Base-by-base conservation (phyloP, 2,113 vertebrate species). In the Archilochus colubris region DNA sequence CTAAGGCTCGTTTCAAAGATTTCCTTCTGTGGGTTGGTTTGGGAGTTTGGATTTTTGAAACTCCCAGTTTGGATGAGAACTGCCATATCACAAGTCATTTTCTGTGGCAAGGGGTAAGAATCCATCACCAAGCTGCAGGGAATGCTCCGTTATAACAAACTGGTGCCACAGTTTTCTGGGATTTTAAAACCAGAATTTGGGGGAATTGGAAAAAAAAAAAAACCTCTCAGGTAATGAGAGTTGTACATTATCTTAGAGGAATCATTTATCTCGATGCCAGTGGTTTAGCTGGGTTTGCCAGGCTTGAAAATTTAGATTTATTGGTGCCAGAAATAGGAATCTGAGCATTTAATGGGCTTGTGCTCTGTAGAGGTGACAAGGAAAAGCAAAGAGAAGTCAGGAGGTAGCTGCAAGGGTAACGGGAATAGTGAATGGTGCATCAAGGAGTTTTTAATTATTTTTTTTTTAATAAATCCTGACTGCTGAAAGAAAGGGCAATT, bases 221-320 rank as follows among this genome's bases (percentile, higher is more conserved):
- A 59, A 75, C 91, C 88, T 57, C 86, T 88, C 50, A 43, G 89
- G 69, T 97, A 97, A 98, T 95, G 95, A 92, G 84, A 62, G 54
- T 74, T 94, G 95, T 93, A 88, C 79, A 12, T 97, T 98, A 95
- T 95, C 83, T 66, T 21, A 21, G 86, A 95, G 79, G 87, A 97
- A 97, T 98, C 97, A 97, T 98, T 97, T 97, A 97, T 98, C 97
- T 98, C 97, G 58, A 44, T 91, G 97, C 97, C 96, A 94, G 82
- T 96, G 94, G 91, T 96, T 97, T 97, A 97, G 83, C 91, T 48
- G 67, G 61, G 88, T 92, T 97, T 97, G 95, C 97, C 94, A 95
- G 88, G 97, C 96, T 97, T 94, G 97, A 97, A 98, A 97, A 98
- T 97, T 97, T 97, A 98, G 97, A 98, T 98, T 98, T 97, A 98